A percentile compares a stretch with the other conserved stretches of the same genome.
phyloP scores from a whole-genome alignment of 2,888 invertebrate genomes.

The Drosophila ustulata region DNA sequence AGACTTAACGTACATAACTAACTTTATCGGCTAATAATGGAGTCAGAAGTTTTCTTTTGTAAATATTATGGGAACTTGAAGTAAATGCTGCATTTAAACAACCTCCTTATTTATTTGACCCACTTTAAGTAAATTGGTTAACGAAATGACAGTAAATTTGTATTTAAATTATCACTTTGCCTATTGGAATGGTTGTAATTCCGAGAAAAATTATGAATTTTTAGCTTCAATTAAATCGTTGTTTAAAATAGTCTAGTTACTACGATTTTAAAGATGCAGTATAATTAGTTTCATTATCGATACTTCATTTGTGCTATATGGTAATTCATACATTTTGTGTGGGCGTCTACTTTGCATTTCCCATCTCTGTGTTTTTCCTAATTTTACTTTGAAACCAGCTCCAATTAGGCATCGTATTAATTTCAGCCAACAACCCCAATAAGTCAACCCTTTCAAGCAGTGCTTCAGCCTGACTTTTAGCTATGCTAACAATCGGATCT shows the following conservation, averaged over 20 bases:
- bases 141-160: no score
- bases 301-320: neutral
- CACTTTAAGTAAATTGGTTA: no score
- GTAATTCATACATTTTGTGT: neutral
- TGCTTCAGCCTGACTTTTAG: neutral
- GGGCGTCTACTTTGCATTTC: neutral
- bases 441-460: neutral
- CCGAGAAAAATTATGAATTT: no score
- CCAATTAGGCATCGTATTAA: neutral
- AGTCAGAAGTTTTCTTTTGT: neutral
- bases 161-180: no score
- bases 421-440: neutral
- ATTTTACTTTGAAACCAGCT: neutral
- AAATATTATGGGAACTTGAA: neutral
- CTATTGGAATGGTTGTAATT: no score
- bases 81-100: neutral
- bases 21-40: neutral
- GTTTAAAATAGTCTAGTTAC: no score
- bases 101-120: neutral
- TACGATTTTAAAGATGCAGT: no score
- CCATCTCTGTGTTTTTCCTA: neutral
- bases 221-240: no score
- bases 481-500: neutral
- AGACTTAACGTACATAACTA: neutral
- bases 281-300: neutral